A percentile compares a stretch with the other conserved stretches of the same genome.
Conservation (phyloP, 2,888 invertebrate species). For the Melolontha melolontha region DNA sequence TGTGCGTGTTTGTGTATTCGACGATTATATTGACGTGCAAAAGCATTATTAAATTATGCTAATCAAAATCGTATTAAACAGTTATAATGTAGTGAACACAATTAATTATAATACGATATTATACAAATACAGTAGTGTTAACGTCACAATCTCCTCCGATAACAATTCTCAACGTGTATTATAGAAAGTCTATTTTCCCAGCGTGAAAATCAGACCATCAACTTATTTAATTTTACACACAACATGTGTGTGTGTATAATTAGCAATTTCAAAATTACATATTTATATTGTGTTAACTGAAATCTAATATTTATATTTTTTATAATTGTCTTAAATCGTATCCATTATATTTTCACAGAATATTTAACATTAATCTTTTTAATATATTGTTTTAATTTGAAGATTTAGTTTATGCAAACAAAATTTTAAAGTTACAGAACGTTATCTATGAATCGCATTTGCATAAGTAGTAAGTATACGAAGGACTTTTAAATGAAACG, state of each 20-base stretch:
- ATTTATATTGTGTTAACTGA: no score
- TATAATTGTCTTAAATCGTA: no score
- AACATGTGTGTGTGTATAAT: slow-evolving; percentile 5
- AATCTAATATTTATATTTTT: no score
- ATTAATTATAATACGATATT: slow-evolving; percentile 28
- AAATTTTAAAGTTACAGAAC: no score
- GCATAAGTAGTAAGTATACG: no score
- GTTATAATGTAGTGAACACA: slow-evolving; percentile 23
- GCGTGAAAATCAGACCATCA: slow-evolving; percentile 34
- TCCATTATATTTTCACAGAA: no score
- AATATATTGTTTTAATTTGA: no score
- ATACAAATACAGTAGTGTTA: slow-evolving; percentile 1
- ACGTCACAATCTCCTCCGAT: slow-evolving; percentile 2
- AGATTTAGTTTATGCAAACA: no score
- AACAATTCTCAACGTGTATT: slow-evolving; percentile 31
- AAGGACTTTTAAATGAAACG: no score
- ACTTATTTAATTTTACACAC: slow-evolving; percentile 5
- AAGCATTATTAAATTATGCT: slow-evolving; percentile 25
- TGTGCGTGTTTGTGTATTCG: neutral
- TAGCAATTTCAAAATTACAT: slow-evolving; percentile 8
- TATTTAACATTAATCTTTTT: no score
- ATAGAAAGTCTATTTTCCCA: slow-evolving; percentile 35
- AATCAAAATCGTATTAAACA: slow-evolving; percentile 28
- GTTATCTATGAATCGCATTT: no score
- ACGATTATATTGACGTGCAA: neutral